Base-by-base conservation (phyloP, 2,113 vertebrate species). In the Butastur rufipennis region DNA sequence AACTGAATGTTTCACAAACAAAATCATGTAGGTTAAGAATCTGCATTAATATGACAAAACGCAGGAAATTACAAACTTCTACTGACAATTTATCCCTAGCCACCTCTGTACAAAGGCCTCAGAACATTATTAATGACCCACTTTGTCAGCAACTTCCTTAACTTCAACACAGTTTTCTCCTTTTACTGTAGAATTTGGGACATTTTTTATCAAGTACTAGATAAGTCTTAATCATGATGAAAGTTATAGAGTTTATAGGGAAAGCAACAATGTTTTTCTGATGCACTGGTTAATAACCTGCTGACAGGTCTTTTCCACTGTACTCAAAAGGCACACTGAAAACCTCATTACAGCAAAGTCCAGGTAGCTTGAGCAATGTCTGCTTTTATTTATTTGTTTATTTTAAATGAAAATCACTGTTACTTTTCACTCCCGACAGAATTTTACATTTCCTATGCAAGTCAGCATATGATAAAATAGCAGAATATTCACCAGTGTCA, bases 401-500 rank as follows among this genome's bases (percentile, higher is more conserved):
- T 74, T 78, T 70, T 4, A 68, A 70, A n/a, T 18, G n/a, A 62
- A 77, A 93, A 23, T 20, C 63, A 0, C 65, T 1, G 23, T 50
- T 45, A 17, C 71, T 95, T 77, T 73, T 56, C 75, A 55, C 32
- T 62, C 67, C 90, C 74, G 82, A 50, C 91, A 90, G 68, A 70
- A 56, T 25, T 21, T 61, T 20, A 22, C n/a, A 27, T 55, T 58
- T 62, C 79, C 91, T 45, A 1, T 34, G 82, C 90, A 29, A 66
- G 90, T 77, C 92, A 62, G 90, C 16, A 1, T 13, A 53, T 95
- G 94, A 97, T 92, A n/a, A 88, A 97, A 81, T 52, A 95, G 93
- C 93, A 81, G 80, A 91, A 91, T 90, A 95, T 94, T 68, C 94
- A 71, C 31, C 86, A 95, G 88, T 95, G 91, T 95, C 95, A 95